Conservation (phyloP, 2,888 invertebrate genomes). For the Coleophora flavipennella region DNA sequence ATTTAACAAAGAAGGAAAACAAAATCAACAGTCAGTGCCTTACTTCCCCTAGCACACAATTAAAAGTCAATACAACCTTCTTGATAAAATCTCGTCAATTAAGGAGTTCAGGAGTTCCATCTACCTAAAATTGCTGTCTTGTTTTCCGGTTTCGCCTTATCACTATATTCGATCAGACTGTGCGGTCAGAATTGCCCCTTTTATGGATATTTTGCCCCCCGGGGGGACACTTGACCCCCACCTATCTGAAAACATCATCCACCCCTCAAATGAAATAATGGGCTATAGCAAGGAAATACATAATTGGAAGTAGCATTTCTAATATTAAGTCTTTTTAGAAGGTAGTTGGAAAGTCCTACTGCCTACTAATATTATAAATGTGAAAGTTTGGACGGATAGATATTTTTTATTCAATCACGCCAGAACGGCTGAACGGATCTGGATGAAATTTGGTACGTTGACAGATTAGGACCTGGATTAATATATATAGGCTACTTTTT, state of each 20-base stretch:
- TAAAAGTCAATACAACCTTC: slow-evolving; percentile 55
- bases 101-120: slow-evolving; percentile 58
- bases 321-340: background rate
- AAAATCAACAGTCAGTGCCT: slow-evolving; percentile 27
- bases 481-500: too few relatives aligned
- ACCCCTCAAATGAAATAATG: slow-evolving; percentile 67
- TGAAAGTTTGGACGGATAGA: too few relatives aligned
- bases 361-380: too few relatives aligned
- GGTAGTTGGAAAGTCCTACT: too few relatives aligned
- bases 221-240: slow-evolving; percentile 68
- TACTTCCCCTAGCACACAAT: slow-evolving; percentile 39
- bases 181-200: slow-evolving; percentile 63
- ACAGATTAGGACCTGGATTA: too few relatives aligned
- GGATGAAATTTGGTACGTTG: too few relatives aligned
- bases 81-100: slow-evolving; percentile 65
- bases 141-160: slow-evolving; percentile 55
- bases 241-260: slow-evolving; percentile 68
- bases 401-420: too few relatives aligned
- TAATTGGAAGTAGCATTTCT: slow-evolving; percentile 26
- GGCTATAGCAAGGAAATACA: slow-evolving; percentile 34
- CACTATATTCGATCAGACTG: slow-evolving; percentile 62
- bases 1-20: background rate
- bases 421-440: too few relatives aligned
- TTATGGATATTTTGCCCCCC: slow-evolving; percentile 68
- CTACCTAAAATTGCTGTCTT: slow-evolving; percentile 66